A percentile compares a stretch with the other conserved stretches of the same genome.
Conservation (phyloP, 2,888 invertebrate species). For the Andrena bucephala region DNA sequence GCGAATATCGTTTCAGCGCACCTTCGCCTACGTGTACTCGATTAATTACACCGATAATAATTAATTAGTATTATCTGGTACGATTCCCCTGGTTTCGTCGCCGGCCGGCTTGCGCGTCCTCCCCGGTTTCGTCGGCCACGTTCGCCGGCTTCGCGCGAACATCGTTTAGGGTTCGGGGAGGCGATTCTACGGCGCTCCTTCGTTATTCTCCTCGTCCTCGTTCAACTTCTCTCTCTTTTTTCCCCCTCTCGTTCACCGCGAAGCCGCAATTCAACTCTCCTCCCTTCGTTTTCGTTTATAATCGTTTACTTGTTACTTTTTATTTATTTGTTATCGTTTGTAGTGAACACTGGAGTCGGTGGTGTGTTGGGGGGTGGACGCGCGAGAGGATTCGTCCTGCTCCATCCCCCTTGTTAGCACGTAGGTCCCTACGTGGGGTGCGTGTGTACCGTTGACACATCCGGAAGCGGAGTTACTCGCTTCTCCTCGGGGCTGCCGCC, state of each 20-base stretch:
- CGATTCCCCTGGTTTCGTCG: conserved; percentile 78
- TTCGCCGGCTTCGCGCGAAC: conserved; percentile 38
- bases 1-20: conserved; percentile 52
- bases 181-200: conserved; percentile 48
- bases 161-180: conserved; percentile 32
- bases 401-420: conserved; percentile 72
- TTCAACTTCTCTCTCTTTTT: not conserved
- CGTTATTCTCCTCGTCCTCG: conserved; percentile 22
- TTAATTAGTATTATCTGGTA: conserved; percentile 80
- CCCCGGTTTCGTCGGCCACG: conserved; percentile 36
- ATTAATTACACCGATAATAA: conserved; percentile 78
- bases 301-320: conserved; percentile 60
- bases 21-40: conserved; percentile 71
- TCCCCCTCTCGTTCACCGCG: conserved; percentile 22
- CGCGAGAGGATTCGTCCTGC: conserved; percentile 71
- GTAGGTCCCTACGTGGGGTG: conserved; percentile 79
- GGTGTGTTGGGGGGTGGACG: conserved; percentile 77
- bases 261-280: conserved; percentile 48
- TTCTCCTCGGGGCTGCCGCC: conserved; percentile 33
- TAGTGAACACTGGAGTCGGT: conserved; percentile 85
- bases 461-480: conserved; percentile 46
- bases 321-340: conserved; percentile 64
- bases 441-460: conserved; percentile 68
- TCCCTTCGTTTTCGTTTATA: conserved; percentile 39
- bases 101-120: conserved; percentile 62